Evolutionary conservation across 2,113 vertebrate genomes (phyloP).

Genomic region (Trogon surrucura): DNA sequence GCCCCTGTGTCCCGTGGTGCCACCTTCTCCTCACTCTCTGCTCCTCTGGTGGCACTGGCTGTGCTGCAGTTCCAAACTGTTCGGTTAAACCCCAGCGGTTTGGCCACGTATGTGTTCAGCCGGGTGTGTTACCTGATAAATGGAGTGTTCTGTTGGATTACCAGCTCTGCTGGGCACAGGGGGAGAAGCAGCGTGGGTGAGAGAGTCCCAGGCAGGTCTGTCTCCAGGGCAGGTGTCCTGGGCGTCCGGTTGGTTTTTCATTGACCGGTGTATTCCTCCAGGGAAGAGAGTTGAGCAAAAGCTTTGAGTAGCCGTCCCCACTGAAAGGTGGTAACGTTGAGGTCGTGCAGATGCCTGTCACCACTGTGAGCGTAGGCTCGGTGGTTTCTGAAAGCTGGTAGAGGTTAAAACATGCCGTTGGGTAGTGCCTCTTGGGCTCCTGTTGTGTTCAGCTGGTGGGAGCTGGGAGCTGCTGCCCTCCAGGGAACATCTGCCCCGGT

Average conservation of each 20-base stretch:
- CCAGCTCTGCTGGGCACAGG: not conserved
- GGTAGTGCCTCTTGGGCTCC: not conserved
- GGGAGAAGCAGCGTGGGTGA: not conserved
- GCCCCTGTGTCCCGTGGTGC: accelerated
- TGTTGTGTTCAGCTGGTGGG: not conserved
- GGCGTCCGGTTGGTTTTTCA: not conserved
- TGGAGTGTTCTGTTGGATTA: not conserved
- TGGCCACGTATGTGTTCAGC: not conserved
- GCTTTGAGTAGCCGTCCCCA: not conserved
- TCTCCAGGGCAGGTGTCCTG: not conserved
- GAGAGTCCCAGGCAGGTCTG: not conserved
- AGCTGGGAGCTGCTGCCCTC: not conserved
- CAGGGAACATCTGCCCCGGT: not conserved
- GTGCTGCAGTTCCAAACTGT: not conserved
- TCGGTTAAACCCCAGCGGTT: not conserved
- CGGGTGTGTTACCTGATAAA: not conserved
- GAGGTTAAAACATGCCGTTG: not conserved
- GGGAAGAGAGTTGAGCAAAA: not conserved
- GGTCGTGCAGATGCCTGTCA: not conserved
- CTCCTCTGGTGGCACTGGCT: not conserved
- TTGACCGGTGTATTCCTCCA: too few relatives aligned
- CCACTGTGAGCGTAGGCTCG: not conserved
- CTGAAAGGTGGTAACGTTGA: not conserved
- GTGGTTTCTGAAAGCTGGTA: not conserved
- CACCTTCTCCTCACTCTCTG: not conserved